phyloP scores from a whole-genome alignment of 2,113 vertebrate genomes.

The Chaenocephalus aceratus region DNA sequence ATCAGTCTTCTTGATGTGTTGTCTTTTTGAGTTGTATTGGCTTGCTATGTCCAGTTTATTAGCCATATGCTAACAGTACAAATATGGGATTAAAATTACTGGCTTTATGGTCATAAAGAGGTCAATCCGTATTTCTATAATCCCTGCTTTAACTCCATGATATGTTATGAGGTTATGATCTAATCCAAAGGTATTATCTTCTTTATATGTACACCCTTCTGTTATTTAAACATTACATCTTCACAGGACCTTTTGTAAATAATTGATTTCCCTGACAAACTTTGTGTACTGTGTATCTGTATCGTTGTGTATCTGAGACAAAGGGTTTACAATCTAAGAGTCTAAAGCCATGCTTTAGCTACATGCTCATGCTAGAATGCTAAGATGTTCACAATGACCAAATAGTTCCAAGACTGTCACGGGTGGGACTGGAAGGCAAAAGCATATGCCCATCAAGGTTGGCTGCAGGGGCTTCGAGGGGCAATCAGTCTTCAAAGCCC shows the following conservation, averaged over 20 bases:
- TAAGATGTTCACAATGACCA: too few relatives aligned
- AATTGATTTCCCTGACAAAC: neutral
- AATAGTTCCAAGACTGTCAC: too few relatives aligned
- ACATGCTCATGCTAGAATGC: too few relatives aligned
- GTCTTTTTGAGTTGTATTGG: constrained; percentile 10
- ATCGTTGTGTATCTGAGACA: neutral
- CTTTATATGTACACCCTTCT: constrained; percentile 36
- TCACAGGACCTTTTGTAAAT: neutral
- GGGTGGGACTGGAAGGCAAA: too few relatives aligned
- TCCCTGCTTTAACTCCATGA: constrained; percentile 62
- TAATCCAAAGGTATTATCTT: constrained; percentile 66
- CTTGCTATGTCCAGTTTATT: constrained; percentile 34
- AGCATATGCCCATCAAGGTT: too few relatives aligned
- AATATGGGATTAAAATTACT: constrained; percentile 75
- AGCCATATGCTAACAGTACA: constrained; percentile 54
- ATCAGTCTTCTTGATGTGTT: constrained; percentile 18
- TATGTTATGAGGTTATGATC: constrained; percentile 69
- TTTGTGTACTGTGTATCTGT: too few relatives aligned
- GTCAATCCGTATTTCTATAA: constrained; percentile 64
- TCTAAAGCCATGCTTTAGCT: too few relatives aligned
- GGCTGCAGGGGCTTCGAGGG: too few relatives aligned
- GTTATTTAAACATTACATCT: constrained; percentile 53
- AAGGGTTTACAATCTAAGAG: neutral
- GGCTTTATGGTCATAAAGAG: constrained; percentile 58
- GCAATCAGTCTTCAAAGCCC: too few relatives aligned